phyloP scores from a whole-genome alignment of 2,797 vertebrate species.

The Tamandua tetradactyla region DNA sequence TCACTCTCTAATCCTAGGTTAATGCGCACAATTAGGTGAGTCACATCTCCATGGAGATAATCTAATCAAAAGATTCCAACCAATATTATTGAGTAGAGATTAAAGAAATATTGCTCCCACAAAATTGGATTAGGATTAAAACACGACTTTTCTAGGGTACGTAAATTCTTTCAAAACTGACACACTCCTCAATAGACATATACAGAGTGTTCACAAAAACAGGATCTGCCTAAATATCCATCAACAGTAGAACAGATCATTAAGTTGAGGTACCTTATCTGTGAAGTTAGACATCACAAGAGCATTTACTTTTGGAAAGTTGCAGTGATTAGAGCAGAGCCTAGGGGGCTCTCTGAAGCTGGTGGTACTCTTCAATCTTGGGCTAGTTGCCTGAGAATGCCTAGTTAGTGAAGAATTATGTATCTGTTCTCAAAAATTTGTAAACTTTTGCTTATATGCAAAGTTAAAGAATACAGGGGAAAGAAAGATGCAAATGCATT shows the following conservation, averaged over 20 bases:
- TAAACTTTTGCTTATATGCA: not conserved
- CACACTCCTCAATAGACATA: not conserved
- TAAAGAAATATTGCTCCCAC: too few species aligned
- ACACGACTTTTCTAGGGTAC: too few species aligned
- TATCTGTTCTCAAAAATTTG: not conserved
- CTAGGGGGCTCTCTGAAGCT: not conserved
- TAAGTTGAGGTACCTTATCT: not conserved
- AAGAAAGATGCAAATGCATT: not conserved
- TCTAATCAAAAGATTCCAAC: too few species aligned
- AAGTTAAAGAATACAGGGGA: not conserved
- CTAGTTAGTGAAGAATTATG: not conserved
- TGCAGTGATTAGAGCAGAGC: not conserved
- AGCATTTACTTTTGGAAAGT: not conserved
- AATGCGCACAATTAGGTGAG: too few species aligned
- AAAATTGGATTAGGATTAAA: too few species aligned
- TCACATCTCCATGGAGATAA: too few species aligned
- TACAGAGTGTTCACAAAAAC: not conserved
- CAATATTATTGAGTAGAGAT: too few species aligned
- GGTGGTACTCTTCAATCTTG: not conserved
- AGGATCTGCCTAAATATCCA: not conserved
- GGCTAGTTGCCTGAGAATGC: not conserved
- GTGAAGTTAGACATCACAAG: not conserved
- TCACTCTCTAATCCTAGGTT: too few species aligned
- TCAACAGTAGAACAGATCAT: not conserved
- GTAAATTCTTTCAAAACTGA: too few species aligned